Base-by-base conservation (phyloP, 2,888 invertebrate species). In the Chydorus sphaericus region DNA sequence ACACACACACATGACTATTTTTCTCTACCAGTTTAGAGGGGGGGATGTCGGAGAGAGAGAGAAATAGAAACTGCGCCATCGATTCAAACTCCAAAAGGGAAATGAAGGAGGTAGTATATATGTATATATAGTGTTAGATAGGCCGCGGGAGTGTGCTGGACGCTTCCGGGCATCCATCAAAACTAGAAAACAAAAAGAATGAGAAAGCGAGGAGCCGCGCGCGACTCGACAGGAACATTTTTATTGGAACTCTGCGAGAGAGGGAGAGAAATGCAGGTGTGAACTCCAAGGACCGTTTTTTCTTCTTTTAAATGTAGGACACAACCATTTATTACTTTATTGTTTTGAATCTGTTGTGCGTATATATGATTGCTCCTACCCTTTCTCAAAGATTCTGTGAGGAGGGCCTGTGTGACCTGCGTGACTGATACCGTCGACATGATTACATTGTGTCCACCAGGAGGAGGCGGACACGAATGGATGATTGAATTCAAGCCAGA, bases 131-230 rank as follows among this genome's bases (percentile, higher is more conserved):
- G n/a, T n/a, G n/a, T n/a, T n/a, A n/a, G n/a, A n/a, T n/a, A n/a
- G n/a, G n/a, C n/a, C 14, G 33, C 14, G 33, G 8, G 14, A 23
- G 44, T 20, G 23, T 14, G 44, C 44, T 38, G 44, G 8, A 44
- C 44, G 44, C 44, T 44, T 44, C 44, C 44, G 44, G 44, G 44
- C 44, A 44, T 44, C 44, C 44, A 28, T 44, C 44, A 44, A 44
- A 44, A n/a, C n/a, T n/a, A n/a, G n/a, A n/a, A n/a, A n/a, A n/a
- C n/a, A n/a, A n/a, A n/a, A n/a, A n/a, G n/a, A n/a, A n/a, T n/a
- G n/a, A n/a, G n/a, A 28, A 44, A 28, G 44, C 44, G 44, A 23
- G 44, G 26, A 23, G 44, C 44, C 5, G 8, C 26, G 44, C 14
- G 26, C 44, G 18, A 14, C 14, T 14, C 23, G 44, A 44, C 26